Percentiles rank a stretch among this genome's conserved stretches.
These are phyloP conservation scores for Lasioglossum albipes DNA, from an alignment of 1,140 invertebrate species.

Conservation along the genomic window DNA sequence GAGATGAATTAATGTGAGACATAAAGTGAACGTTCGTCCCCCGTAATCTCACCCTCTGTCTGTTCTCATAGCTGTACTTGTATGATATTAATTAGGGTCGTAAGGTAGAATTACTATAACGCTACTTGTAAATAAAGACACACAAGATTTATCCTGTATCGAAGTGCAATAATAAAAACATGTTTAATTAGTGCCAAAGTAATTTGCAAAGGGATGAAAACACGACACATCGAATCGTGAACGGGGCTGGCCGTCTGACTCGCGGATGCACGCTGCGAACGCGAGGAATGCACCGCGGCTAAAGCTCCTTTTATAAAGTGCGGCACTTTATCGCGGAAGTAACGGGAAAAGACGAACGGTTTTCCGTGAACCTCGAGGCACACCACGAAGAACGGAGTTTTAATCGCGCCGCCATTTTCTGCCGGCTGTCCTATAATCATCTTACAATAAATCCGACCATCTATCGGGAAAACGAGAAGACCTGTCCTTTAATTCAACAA, in stretches of 20 bases:
- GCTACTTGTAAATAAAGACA: conserved; percentile 72
- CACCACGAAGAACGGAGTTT: neutral
- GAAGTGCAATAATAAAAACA: conserved; percentile 75
- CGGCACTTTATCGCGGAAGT: conserved; percentile 23
- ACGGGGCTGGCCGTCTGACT: neutral
- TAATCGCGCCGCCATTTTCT: neutral
- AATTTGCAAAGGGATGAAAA: conserved; percentile 58
- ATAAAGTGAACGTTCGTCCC: conserved; percentile 1
- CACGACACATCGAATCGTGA: conserved; percentile 8
- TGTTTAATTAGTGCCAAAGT: conserved; percentile 75
- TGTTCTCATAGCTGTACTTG: conserved; percentile 57
- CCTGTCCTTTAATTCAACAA: no score
- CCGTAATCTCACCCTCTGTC: conserved; percentile 26
- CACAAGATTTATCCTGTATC: conserved; percentile 70
- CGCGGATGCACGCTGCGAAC: neutral
- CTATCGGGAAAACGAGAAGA: no score
- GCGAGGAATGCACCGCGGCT: neutral
- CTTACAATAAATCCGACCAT: no score
- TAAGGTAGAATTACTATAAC: conserved; percentile 62
- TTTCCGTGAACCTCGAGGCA: conserved; percentile 20
- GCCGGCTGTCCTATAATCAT: neutral
- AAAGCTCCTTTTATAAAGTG: conserved; percentile 12
- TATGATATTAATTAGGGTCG: conserved; percentile 60
- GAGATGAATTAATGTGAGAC: neutral
- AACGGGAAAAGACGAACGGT: conserved; percentile 38